Base-by-base conservation (phyloP, 2,888 invertebrate genomes). In the Choristoneura rosaceana region DNA sequence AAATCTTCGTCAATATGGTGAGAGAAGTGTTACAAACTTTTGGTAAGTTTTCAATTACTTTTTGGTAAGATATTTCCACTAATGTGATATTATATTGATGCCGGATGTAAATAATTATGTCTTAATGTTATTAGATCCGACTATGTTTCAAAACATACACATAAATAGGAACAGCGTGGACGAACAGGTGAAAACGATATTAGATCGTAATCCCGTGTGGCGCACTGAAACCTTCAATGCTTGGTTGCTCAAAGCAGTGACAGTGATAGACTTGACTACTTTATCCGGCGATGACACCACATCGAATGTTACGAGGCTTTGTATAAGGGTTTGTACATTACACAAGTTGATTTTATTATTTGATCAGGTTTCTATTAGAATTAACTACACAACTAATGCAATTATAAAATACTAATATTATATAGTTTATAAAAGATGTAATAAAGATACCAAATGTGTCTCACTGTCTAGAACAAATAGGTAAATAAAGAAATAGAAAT, bases 251-350 rank as follows among this genome's bases (percentile, higher is more conserved):
- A 96, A 96, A 85, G 97, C 98, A 0, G 94, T 99, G 8, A 96
- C 96, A 45, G 95, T 97, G 71, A 98, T 99, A 76, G 99, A 99
- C 90, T 94, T 99, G 77, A 99, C 99, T 0, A 99, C 99, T 2
- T 94, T 99, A 66, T 95, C 97, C 64, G 98, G 98, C 52, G 96
- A 97, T 90, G 97, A 97, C 84, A 97, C 97, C 0, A 85, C 88
- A 9, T 95, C 96, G 14, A 98, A 97, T 93, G 97, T 99, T 0
- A 89, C 95, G 33, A 95, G 97, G 67, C 94, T 99, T 2, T 98
- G 98, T 84, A 91, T 95, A 71, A 97, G 97, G 95, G 98, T 98
- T 84, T 74, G 77, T 71, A 50, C 12, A 38, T 67, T 67, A n/a
- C 12, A 4, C 7, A 55, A 25, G 0, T 25, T 25, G 25, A 1